phyloP scores from a whole-genome alignment of 2,888 invertebrate species.

The Phanerotoma sp. region DNA sequence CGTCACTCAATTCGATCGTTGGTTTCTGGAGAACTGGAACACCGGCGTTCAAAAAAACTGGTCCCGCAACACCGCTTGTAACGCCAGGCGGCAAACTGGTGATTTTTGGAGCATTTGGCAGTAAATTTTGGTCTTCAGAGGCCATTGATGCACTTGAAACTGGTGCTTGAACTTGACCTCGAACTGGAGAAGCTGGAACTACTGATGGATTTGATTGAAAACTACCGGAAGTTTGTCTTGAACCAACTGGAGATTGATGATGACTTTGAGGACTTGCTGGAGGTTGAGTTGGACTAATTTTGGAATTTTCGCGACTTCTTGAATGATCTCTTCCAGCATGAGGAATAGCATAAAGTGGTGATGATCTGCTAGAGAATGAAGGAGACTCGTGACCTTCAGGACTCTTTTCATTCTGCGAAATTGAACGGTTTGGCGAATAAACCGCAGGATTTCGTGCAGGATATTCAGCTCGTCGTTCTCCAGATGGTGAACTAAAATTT shows the following conservation, averaged over 20 bases:
- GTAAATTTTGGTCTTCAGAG: conserved; percentile 37
- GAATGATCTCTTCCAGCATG: conserved; percentile 31
- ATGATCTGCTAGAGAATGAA: conserved; percentile 32
- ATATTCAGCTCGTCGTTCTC: conserved; percentile 38
- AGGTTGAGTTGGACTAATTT: conserved; percentile 51
- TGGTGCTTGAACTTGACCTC: conserved; percentile 53
- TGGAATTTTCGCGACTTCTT: conserved; percentile 44
- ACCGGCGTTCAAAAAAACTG: conserved; percentile 51
- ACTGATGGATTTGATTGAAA: conserved; percentile 28
- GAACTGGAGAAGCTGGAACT: conserved; percentile 40
- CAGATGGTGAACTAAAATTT: conserved; percentile 19
- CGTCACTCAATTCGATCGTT: conserved; percentile 40
- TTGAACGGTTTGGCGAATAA: conserved; percentile 45
- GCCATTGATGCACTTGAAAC: conserved; percentile 49
- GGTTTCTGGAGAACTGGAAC: conserved; percentile 49
- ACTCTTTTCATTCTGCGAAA: conserved; percentile 39
- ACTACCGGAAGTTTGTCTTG: conserved; percentile 36
- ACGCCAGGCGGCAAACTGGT: conserved; percentile 55
- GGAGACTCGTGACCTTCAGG: conserved; percentile 38
- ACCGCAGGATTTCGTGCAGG: conserved; percentile 43
- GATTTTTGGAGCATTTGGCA: conserved; percentile 47
- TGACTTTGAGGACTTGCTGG: conserved; percentile 33
- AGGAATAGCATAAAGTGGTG: conserved; percentile 40
- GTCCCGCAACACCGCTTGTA: conserved; percentile 52
- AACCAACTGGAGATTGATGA: conserved; percentile 37